These are phyloP conservation scores for Australoheros facetus DNA, from an alignment of 2,797 vertebrate species.

Conservation along the genomic window DNA sequence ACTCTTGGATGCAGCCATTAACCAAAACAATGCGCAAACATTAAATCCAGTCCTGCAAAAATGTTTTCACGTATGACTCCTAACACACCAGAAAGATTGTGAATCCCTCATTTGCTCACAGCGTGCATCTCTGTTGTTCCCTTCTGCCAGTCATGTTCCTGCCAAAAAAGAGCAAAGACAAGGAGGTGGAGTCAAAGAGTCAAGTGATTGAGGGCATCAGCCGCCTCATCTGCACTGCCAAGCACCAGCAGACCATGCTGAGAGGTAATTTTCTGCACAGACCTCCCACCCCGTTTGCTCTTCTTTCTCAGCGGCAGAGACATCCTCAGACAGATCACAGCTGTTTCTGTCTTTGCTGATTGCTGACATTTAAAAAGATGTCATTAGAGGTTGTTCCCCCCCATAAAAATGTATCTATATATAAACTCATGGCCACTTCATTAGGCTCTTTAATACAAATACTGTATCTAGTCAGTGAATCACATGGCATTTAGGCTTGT, in stretches of 20 bases:
- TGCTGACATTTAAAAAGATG: neutral
- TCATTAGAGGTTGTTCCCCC: neutral
- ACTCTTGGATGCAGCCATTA: neutral
- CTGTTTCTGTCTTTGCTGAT: neutral
- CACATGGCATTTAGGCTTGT: neutral
- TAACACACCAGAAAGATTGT: neutral
- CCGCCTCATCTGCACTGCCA: constrained; percentile 97
- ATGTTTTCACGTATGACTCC: neutral
- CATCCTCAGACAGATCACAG: neutral
- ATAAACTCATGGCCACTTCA: accelerated
- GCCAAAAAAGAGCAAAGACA: constrained; percentile 98
- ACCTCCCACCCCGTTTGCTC: neutral
- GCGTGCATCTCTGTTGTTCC: constrained; percentile 38
- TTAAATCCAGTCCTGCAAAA: neutral
- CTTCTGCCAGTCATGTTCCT: constrained; percentile 93
- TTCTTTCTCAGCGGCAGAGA: neutral
- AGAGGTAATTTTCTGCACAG: constrained; percentile 72
- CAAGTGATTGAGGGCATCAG: constrained; percentile 98
- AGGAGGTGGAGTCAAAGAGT: constrained; percentile 94
- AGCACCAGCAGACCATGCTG: constrained; percentile 98
- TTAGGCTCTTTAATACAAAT: neutral
- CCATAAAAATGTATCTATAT: too few species aligned
- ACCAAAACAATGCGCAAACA: neutral
- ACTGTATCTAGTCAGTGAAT: neutral
- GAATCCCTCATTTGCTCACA: constrained; percentile 22